Conservation (phyloP, 2,797 vertebrate species). For the Cirrhinus molitorella region DNA sequence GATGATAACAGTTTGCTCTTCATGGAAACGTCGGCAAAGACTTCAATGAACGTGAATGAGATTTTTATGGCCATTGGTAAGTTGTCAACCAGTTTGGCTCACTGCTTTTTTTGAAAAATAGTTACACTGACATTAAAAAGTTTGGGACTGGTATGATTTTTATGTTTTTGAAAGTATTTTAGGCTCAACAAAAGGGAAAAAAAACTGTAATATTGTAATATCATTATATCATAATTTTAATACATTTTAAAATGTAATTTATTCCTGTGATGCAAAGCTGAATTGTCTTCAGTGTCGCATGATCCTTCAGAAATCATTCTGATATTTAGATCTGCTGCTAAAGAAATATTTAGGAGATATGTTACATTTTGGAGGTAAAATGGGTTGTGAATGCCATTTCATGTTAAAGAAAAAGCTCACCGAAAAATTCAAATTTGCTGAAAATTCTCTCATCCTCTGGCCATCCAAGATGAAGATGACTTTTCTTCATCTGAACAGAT, state of each 20-base stretch:
- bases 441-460: too few relatives aligned
- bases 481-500: too few relatives aligned
- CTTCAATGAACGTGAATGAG: conserved; percentile 99
- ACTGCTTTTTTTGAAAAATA: not conserved
- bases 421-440: too few relatives aligned
- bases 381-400: too few relatives aligned
- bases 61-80: conserved; percentile 99
- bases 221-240: not conserved
- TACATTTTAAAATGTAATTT: not conserved
- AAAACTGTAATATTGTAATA: not conserved
- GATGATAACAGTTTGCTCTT: conserved; percentile 99
- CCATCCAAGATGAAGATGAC: too few relatives aligned
- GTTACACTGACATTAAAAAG: not conserved
- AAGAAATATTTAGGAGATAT: too few relatives aligned
- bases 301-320: not conserved
- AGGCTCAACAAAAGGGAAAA: not conserved
- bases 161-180: not conserved
- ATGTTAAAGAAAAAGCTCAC: too few relatives aligned
- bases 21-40: conserved; percentile 99
- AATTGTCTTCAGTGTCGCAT: not conserved
- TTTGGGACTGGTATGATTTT: not conserved
- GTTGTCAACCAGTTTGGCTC: conserved; percentile 51
- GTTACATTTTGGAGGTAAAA: too few relatives aligned
- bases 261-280: not conserved
- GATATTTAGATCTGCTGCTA: too few relatives aligned